These are phyloP conservation scores for Ceuthmochares aereus DNA, from an alignment of 2,113 vertebrate species.

Conservation along the genomic window DNA sequence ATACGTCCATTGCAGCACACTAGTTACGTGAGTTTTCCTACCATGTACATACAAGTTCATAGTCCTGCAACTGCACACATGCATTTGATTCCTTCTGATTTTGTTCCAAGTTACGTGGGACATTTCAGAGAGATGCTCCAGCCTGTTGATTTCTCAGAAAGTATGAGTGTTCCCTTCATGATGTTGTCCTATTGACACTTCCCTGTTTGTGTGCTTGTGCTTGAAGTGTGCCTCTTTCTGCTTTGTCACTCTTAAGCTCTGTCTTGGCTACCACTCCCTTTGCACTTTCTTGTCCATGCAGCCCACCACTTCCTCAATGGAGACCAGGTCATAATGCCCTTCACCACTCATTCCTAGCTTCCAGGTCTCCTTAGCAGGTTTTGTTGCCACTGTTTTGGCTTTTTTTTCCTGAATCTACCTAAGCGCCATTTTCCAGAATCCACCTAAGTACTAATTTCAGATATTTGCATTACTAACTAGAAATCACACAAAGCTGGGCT, in stretches of 20 bases:
- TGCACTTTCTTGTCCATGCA: neutral
- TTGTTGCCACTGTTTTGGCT: neutral
- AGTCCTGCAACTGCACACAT: neutral
- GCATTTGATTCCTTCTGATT: neutral
- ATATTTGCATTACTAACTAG: slow-evolving; percentile 54
- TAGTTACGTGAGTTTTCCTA: neutral
- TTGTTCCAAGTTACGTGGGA: neutral
- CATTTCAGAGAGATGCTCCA: neutral
- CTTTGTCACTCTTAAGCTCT: neutral
- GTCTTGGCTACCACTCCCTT: neutral
- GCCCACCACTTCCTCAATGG: neutral
- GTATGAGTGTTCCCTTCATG: neutral
- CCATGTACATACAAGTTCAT: accelerated
- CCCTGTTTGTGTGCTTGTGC: neutral
- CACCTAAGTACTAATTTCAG: slow-evolving; percentile 41
- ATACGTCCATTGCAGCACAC: accelerated
- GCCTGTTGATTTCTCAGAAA: neutral
- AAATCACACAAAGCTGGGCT: slow-evolving; percentile 30
- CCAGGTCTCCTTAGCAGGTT: neutral
- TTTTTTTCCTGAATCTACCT: neutral
- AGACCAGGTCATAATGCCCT: neutral
- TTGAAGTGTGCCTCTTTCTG: neutral
- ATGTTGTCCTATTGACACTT: neutral
- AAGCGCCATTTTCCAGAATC: neutral
- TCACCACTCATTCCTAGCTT: neutral